Conservation (phyloP, 2,797 vertebrate genomes). For the Florisuga fusca region DNA sequence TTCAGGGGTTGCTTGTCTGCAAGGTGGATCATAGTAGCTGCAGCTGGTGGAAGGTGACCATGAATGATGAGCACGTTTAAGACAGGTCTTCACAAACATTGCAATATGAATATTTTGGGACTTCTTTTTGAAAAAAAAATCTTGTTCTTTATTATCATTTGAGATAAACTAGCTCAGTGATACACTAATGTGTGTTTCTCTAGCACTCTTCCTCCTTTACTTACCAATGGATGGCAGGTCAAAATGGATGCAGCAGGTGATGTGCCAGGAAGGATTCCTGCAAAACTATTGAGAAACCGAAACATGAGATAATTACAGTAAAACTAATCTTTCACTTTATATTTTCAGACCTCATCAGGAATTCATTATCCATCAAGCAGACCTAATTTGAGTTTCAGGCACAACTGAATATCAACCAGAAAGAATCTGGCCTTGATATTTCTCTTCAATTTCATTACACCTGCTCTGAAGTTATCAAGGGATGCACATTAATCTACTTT, state of each 20-base stretch:
- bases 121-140: not conserved
- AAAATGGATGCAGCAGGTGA: not conserved
- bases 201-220: not conserved
- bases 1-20: not conserved
- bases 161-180: not conserved
- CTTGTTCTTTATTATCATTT: not conserved
- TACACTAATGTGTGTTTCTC: not conserved
- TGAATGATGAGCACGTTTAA: not conserved
- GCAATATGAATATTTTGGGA: not conserved
- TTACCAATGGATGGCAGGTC: not conserved
- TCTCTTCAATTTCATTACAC: conserved; percentile 3
- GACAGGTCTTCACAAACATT: not conserved
- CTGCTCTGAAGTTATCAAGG: conserved; percentile 35
- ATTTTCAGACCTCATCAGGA: not conserved
- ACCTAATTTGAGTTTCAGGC: not conserved
- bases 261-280: not conserved
- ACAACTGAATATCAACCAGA: not conserved
- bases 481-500: conserved; percentile 15
- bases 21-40: not conserved
- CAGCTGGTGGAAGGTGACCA: not conserved
- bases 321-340: not conserved
- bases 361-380: not conserved
- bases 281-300: not conserved
- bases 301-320: not conserved
- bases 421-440: conserved; percentile 5